These are phyloP conservation scores for Neria commutata DNA, from an alignment of 2,888 invertebrate species.

Conservation along the genomic window DNA sequence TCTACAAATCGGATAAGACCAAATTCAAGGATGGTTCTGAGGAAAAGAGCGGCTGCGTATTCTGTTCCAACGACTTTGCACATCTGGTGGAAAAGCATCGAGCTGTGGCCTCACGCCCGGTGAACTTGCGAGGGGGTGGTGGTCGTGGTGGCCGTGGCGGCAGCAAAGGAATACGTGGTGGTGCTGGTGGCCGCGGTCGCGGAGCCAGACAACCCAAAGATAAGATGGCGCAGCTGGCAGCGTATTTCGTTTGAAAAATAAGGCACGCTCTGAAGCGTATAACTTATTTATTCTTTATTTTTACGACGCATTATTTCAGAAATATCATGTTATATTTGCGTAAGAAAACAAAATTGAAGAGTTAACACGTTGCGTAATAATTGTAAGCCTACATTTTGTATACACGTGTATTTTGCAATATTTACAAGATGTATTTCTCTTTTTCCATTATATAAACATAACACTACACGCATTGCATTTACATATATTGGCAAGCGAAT, in stretches of 20 bases:
- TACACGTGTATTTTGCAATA: too few species aligned
- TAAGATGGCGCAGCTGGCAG: slow-evolving; percentile 94
- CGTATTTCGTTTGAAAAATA: slow-evolving; percentile 87
- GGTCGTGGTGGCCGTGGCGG: slow-evolving; percentile 62
- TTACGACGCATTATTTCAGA: too few species aligned
- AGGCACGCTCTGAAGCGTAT: too few species aligned
- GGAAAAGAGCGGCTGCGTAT: slow-evolving; percentile 88
- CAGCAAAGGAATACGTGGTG: slow-evolving; percentile 61
- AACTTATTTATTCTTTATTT: too few species aligned
- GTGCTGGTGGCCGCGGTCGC: slow-evolving; percentile 48
- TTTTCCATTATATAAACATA: too few species aligned
- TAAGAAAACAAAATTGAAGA: too few species aligned
- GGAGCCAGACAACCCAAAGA: slow-evolving; percentile 74
- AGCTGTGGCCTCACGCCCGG: slow-evolving; percentile 66
- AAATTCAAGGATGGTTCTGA: slow-evolving; percentile 77
- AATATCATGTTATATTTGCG: too few species aligned
- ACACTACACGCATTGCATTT: too few species aligned
- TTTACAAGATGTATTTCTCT: too few species aligned
- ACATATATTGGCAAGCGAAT: too few species aligned
- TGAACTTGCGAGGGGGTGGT: slow-evolving; percentile 63
- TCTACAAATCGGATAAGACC: slow-evolving; percentile 81
- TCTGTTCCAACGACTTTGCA: slow-evolving; percentile 83
- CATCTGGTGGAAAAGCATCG: slow-evolving; percentile 74
- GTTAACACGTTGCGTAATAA: too few species aligned
- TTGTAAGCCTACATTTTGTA: too few species aligned